A percentile compares a stretch with the other conserved stretches of the same genome.
phyloP scores from a whole-genome alignment of 1,140 invertebrate genomes.

The Antheraea mylitta region DNA sequence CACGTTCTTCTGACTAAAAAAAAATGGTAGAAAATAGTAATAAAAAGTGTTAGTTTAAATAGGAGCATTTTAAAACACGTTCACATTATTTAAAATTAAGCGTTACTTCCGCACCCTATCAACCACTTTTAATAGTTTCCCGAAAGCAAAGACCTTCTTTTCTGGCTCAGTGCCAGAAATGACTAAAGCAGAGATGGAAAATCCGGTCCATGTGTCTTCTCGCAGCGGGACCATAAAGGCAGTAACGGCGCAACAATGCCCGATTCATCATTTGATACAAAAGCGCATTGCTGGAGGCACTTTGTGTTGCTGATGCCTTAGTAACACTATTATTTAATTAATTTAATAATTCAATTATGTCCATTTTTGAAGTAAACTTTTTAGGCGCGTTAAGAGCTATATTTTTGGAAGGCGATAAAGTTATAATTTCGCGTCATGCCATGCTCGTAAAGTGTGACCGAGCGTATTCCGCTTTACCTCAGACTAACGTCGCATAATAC shows the following conservation, averaged over 20 bases:
- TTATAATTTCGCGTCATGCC: too few relatives aligned
- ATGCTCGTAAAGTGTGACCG: too few relatives aligned
- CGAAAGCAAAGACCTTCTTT: background rate
- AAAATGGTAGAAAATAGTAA: too few relatives aligned
- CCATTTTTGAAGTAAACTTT: too few relatives aligned
- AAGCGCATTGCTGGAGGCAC: background rate
- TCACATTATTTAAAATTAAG: background rate
- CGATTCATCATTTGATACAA: conserved; percentile 3
- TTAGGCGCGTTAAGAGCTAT: too few relatives aligned
- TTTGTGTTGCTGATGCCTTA: conserved; percentile 1
- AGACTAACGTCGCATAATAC: too few relatives aligned
- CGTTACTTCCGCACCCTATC: background rate
- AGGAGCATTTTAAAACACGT: background rate
- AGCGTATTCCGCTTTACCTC: too few relatives aligned
- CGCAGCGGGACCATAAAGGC: background rate
- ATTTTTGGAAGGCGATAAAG: too few relatives aligned
- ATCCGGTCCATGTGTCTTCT: background rate
- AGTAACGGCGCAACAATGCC: background rate
- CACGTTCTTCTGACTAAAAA: too few relatives aligned
- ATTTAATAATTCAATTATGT: too few relatives aligned
- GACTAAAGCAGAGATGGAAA: background rate
- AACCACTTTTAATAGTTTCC: background rate
- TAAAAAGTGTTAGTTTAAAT: too few relatives aligned
- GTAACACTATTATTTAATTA: background rate
- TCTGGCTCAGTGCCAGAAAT: background rate